Percentiles rank a stretch among this genome's conserved stretches.
Evolutionary conservation across 2,888 invertebrate genomes (phyloP).

Genomic region (Pollenia angustigena): DNA sequence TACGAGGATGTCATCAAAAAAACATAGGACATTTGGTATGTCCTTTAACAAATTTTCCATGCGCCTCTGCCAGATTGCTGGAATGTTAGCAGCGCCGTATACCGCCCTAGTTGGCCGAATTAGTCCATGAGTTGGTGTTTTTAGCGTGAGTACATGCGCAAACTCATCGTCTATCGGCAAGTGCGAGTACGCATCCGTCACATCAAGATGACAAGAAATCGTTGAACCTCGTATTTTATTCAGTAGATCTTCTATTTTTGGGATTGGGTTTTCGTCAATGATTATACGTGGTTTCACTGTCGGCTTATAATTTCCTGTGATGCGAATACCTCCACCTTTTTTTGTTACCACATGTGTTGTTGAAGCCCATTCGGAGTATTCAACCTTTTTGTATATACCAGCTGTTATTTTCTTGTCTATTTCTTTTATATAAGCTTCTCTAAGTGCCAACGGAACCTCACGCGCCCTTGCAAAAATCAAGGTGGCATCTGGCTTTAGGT

Average conservation of each 20-base stretch:
- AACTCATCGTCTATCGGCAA: background rate
- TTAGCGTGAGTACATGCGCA: background rate
- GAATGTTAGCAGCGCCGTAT: slow-evolving; percentile 58
- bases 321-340: slow-evolving; percentile 43
- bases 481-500: slow-evolving; percentile 5
- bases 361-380: slow-evolving; percentile 60
- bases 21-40: background rate
- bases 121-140: slow-evolving; percentile 23
- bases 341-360: slow-evolving; percentile 61
- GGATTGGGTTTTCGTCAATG: slow-evolving; percentile 56
- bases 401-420: slow-evolving; percentile 26
- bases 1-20: no score
- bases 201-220: slow-evolving; percentile 48
- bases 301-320: slow-evolving; percentile 64
- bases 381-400: slow-evolving; percentile 52
- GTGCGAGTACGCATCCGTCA: slow-evolving; percentile 63
- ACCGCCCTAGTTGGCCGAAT: slow-evolving; percentile 36
- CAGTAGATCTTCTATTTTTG: slow-evolving; percentile 38
- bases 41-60: slow-evolving; percentile 40
- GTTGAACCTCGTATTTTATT: slow-evolving; percentile 42
- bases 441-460: slow-evolving; percentile 37
- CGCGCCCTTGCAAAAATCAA: slow-evolving; percentile 45
- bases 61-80: slow-evolving; percentile 59
- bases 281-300: slow-evolving; percentile 62
- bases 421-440: slow-evolving; percentile 25